Base-by-base conservation (phyloP, 2,797 vertebrate species). In the Myripristis murdjan region DNA sequence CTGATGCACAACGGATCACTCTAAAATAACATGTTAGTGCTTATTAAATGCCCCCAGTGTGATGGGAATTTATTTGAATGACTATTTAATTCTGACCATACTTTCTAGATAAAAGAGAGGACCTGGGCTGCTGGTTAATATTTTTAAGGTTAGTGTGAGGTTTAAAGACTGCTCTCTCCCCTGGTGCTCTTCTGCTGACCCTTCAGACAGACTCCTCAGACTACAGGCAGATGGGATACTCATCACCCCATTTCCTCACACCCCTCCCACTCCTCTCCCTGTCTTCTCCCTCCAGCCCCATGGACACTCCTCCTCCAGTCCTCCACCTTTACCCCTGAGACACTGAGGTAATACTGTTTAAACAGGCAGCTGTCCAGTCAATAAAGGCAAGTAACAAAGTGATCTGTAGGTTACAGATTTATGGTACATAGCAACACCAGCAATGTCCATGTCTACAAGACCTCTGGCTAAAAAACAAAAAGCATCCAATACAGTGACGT, bases 141-240 rank as follows among this genome's bases (percentile, higher is more conserved):
- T 79, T 84, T 86, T 67, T 61, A 75, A 70, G 85, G 83, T 88
- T 76, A 78, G 65, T 49, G 39, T n/a, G 71, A 85, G 77, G 79
- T 89, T 90, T 83, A 91, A 86, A 83, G 78, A 55, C 60, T 77
- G 72, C 65, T 68, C 73, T 73, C 74, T 57, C 66, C 72, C 54
- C 70, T 67, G 56, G 58, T 67, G 74, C 65, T 89, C 75, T 75
- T 76, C 64, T 51, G 48, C 67, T 91, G 89, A 88, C 89, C 89
- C 69, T 39, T 2, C 65, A 83, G 79, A 86, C 80, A 79, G 79
- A 83, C 83, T 89, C 60, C 59, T 81, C 88, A 77, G 79, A 89
- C 69, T 78, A 54, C 66, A 89, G 84, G 84, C 93, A 95, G 93
- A 94, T 94, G 93, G 92, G 91, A 94, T 92, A 91, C 92, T 94